Percentiles rank a stretch among this genome's conserved stretches.
These are phyloP conservation scores for Autographa pulchrina DNA, from an alignment of 2,888 invertebrate species.

Conservation along the genomic window DNA sequence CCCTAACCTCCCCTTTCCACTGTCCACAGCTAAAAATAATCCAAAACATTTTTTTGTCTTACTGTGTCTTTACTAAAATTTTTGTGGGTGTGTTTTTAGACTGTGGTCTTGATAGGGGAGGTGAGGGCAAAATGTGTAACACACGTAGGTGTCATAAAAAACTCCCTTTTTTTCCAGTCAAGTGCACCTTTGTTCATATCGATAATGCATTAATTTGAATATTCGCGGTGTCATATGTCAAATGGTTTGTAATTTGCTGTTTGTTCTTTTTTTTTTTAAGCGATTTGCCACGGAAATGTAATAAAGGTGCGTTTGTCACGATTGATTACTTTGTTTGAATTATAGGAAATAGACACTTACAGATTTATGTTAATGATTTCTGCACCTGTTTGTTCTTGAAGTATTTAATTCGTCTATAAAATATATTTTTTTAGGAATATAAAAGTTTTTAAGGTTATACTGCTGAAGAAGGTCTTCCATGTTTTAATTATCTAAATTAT, in stretches of 20 bases:
- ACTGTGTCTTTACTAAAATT: conserved; percentile 18
- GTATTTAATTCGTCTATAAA: background rate
- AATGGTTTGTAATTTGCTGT: conserved; percentile 88
- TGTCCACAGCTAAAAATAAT: conserved; percentile 64
- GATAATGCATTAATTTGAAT: conserved; percentile 89
- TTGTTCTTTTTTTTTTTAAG: conserved; percentile 78
- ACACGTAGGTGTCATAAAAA: conserved; percentile 75
- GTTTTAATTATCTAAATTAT: no score
- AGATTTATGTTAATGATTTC: conserved; percentile 36
- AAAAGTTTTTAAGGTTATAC: no score
- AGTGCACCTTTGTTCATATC: conserved; percentile 84
- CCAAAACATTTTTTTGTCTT: background rate
- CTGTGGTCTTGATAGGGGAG: conserved; percentile 63
- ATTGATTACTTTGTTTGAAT: conserved; percentile 53
- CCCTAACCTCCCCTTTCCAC: conserved; percentile 58
- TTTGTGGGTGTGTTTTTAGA: conserved; percentile 44
- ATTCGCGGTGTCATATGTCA: conserved; percentile 90
- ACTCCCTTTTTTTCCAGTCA: conserved; percentile 79
- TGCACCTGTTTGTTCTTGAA: conserved; percentile 33
- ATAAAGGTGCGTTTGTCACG: conserved; percentile 58
- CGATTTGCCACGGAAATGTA: conserved; percentile 76
- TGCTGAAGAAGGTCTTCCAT: no score
- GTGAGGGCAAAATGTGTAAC: conserved; percentile 63
- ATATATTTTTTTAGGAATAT: background rate
- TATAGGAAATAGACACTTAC: conserved; percentile 39